Base-by-base conservation (phyloP, 2,113 vertebrate genomes). In the Toxotes jaculatrix region DNA sequence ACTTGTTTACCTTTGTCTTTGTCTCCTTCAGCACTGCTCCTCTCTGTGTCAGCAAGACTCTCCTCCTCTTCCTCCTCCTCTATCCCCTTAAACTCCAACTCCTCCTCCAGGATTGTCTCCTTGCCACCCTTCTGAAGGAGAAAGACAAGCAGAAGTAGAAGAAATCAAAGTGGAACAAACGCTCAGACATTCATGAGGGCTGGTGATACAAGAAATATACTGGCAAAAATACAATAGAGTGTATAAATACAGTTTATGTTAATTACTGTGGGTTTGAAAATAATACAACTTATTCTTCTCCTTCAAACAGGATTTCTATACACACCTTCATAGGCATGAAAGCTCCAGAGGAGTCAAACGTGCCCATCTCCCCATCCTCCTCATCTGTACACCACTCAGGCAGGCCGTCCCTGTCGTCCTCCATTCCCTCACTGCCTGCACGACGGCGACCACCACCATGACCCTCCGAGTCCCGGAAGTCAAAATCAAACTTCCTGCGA, bases 301-400 rank as follows among this genome's bases (percentile, higher is more conserved):
- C n/a, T 55, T 7, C 5, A 3, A 53, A 53, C 2, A 9, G 49
- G n/a, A 8, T 53, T 21, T n/a, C 49, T n/a, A 23, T 17, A 66
- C 83, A 42, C 69, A 98, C 97, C 97, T 96, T 98, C 77, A 97
- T 79, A 7, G 96, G 91, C 92, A 98, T 93, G 91, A 97, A 98
- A 43, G 97, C 97, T 62, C 97, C 97, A 0, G 97, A 97, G 11
- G 97, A 97, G 87, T 98, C 97, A 1, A 98, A 98, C 8, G 97
- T 98, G 69, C 97, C 97, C 97, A 97, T 97, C 62, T 96, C 97
- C 43, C 96, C 96, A 0, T 97, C 97, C 85, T 97, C 97, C 6
- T 98, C 97, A 0, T 98, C 96, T 9, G 96, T 95, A 77, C 97
- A 98, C 97, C 97, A 98, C 87, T 98, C 97, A 0, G 97, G 97